phyloP scores from a whole-genome alignment of 2,888 invertebrate species.

The Chrysodeixis includens region DNA sequence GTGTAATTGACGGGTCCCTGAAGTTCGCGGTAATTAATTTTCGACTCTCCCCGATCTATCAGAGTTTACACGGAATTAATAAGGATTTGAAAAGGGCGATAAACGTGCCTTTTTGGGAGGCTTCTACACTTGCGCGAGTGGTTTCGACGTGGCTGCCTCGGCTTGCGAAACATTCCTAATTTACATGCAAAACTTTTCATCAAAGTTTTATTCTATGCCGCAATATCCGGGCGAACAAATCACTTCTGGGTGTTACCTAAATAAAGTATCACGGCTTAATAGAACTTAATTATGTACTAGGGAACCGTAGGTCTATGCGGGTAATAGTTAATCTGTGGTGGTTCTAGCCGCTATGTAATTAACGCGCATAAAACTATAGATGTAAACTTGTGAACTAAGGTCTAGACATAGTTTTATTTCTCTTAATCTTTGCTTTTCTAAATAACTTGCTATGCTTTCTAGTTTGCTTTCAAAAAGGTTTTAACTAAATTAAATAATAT shows the following conservation, averaged over 20 bases:
- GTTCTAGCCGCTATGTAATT: conserved; percentile 15
- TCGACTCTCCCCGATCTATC: conserved; percentile 68
- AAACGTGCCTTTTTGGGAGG: conserved; percentile 49
- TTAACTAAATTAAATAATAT: neutral
- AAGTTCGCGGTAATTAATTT: conserved; percentile 78
- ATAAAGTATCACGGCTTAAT: conserved; percentile 30
- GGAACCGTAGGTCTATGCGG: neutral
- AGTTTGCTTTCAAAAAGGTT: neutral
- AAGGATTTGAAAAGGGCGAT: conserved; percentile 50
- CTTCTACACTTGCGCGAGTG: conserved; percentile 36
- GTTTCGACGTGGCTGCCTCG: conserved; percentile 23
- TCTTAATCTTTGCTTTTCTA: no score
- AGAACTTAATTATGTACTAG: conserved; percentile 30
- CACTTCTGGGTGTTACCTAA: conserved; percentile 36
- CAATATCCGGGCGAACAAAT: conserved; percentile 43
- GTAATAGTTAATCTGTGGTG: conserved; percentile 14
- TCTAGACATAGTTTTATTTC: neutral
- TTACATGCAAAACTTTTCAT: conserved; percentile 55
- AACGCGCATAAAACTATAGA: conserved; percentile 18
- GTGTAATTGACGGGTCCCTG: conserved; percentile 74
- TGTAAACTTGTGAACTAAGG: conserved; percentile 18
- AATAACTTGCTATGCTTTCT: neutral
- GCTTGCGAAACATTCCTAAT: conserved; percentile 43
- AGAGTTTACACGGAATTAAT: conserved; percentile 66
- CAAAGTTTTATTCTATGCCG: conserved; percentile 38